Conservation (phyloP, 64 coral and sea anemone genomes). For the Montipora efflorescens region DNA sequence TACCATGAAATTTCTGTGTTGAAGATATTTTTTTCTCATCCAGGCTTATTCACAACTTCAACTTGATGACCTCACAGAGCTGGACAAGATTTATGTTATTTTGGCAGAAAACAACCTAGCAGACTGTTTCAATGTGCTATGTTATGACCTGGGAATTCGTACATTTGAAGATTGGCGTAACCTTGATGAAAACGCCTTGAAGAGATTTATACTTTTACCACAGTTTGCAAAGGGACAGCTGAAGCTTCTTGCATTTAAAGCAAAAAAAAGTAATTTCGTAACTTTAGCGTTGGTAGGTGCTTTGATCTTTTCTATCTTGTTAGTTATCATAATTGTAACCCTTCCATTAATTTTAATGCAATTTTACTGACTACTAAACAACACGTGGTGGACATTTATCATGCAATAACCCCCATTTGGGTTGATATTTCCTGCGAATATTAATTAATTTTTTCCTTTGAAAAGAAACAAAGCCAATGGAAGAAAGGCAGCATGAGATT, state of each 20-base stretch:
- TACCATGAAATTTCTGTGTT: too few species aligned
- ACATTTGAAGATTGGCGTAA: conserved; percentile 1
- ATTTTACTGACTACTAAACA: too few species aligned
- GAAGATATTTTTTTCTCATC: background rate
- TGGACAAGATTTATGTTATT: conserved; percentile 47
- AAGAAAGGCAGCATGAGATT: too few species aligned
- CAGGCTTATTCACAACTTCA: background rate
- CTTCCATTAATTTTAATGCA: too few species aligned
- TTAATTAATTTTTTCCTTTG: too few species aligned
- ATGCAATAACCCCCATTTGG: too few species aligned
- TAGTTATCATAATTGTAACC: too few species aligned
- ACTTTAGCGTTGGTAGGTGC: conserved; percentile 21
- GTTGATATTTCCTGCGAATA: too few species aligned
- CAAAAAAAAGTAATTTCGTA: conserved; percentile 12
- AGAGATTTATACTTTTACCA: conserved; percentile 21
- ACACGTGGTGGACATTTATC: too few species aligned
- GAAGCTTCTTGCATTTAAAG: conserved; percentile 4
- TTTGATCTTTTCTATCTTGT: too few species aligned
- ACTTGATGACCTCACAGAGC: conserved; percentile 6
- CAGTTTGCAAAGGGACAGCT: conserved; percentile 13
- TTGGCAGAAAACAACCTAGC: background rate
- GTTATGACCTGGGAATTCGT: conserved; percentile 12
- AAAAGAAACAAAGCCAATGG: too few species aligned
- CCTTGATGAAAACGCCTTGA: conserved; percentile 7
- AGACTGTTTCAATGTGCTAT: conserved; percentile 44